Percentiles rank a stretch among this genome's conserved stretches.
phyloP scores from a whole-genome alignment of 2,113 vertebrate genomes.

The Nothoprocta pentlandii region DNA sequence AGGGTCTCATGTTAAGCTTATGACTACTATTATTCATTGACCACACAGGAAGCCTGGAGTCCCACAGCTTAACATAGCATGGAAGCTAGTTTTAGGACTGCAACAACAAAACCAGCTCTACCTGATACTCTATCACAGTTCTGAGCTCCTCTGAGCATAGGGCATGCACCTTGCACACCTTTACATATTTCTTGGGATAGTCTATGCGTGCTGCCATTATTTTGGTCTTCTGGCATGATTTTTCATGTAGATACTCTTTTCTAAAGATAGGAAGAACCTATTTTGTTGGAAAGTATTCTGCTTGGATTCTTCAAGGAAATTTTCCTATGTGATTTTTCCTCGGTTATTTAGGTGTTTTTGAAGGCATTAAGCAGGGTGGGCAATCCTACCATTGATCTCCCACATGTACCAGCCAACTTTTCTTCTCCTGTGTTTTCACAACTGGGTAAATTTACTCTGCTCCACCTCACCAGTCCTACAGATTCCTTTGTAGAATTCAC shows the following conservation, averaged over 20 bases:
- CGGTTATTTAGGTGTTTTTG: not conserved
- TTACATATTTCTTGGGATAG: not conserved
- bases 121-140: fast-evolving
- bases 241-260: not conserved
- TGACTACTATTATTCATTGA: not conserved
- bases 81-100: not conserved
- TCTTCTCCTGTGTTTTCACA: not conserved
- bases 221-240: not conserved
- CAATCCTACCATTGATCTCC: not conserved
- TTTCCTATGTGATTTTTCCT: not conserved
- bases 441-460: not conserved
- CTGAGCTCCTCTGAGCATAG: not conserved
- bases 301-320: not conserved
- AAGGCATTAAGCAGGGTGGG: not conserved
- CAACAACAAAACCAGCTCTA: not conserved
- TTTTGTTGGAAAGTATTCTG: not conserved
- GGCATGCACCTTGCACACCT: not conserved
- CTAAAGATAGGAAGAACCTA: not conserved
- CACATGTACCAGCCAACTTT: not conserved
- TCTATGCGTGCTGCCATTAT: not conserved
- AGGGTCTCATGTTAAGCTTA: fast-evolving
- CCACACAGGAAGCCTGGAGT: not conserved
- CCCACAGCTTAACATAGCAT: not conserved
- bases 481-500: not conserved
- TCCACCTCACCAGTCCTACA: not conserved